Evolutionary conservation across 1,140 invertebrate species (phyloP), one percentile per base, ranked within the genome.

Genomic region (Nymphalis io): DNA sequence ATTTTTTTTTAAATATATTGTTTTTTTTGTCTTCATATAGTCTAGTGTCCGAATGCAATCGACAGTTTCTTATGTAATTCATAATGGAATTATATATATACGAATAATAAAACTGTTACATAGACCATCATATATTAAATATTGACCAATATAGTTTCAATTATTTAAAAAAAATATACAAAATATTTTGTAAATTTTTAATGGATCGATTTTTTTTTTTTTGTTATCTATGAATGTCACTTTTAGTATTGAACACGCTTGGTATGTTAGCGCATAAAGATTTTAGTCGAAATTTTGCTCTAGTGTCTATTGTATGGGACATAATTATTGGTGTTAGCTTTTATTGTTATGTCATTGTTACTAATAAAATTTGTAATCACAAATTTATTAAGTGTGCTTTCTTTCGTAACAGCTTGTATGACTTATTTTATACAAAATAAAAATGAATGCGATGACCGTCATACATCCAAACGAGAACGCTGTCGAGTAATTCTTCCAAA

Each of bases 401-500:
- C 57, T 73, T 78, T 75, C 60, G 67, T 83, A 82, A 82, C 73
- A 70, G 81, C 81, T 85, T 84, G 77, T 82, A 81, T 80, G 77
- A 80, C 83, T 87, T 84, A 87, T 88, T 87, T 85, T 90, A 85
- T 88, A 87, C 80, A 81, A 76, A 16, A 0, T n/a, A 46, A 75
- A 73, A 64, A 42, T 48, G 40, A 64, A 68, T 61, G 62, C 72
- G 38, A 59, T 60, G 44, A 18, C 73, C 78, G 78, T 72, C 78
- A 74, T 33, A 33, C 69, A 69, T 72, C 70, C 60, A 62, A 80
- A 74, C 75, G 66, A 72, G 16, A 21, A 60, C 68, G 78, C 82
- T 85, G 82, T 86, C 83, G 78, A 87, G 78, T 87, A 87, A 87
- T 89, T 91, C 89, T 91, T 91, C 89, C 87, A 89, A 89, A 91